These are phyloP conservation scores for Pogoniulus pusillus DNA, from an alignment of 2,797 vertebrate genomes.

Conservation along the genomic window DNA sequence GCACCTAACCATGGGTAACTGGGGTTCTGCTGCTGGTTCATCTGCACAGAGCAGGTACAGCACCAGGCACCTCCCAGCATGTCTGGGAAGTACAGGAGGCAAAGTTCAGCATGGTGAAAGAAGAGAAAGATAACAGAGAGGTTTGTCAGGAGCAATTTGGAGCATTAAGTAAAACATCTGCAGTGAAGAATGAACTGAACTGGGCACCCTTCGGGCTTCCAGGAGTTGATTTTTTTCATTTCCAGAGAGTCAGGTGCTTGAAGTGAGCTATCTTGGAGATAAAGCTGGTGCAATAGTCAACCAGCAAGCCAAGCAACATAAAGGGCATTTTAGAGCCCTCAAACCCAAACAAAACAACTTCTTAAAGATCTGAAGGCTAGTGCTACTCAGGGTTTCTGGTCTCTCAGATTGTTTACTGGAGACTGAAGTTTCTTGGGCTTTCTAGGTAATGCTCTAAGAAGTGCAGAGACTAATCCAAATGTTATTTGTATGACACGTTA, in stretches of 20 bases:
- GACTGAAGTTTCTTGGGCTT: background rate
- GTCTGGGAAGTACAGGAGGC: background rate
- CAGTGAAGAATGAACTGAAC: background rate
- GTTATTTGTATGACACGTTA: background rate
- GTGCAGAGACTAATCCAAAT: background rate
- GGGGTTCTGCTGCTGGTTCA: background rate
- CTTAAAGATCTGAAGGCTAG: background rate
- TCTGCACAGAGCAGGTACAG: background rate
- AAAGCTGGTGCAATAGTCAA: background rate
- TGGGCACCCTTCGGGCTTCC: background rate
- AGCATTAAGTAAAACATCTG: background rate
- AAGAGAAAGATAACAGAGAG: background rate
- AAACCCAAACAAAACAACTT: background rate
- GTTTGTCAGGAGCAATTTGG: background rate
- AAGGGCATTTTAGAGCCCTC: background rate
- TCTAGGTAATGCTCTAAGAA: background rate
- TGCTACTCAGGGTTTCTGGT: background rate
- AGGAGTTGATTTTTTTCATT: background rate
- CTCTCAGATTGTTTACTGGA: background rate
- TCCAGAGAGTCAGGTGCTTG: background rate
- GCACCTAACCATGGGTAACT: accelerated
- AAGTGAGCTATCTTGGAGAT: background rate
- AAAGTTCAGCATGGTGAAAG: background rate
- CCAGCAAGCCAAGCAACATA: background rate
- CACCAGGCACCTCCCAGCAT: accelerated